These are phyloP conservation scores for Brachypalpus laphriformis DNA, from an alignment of 2,888 invertebrate species.

Conservation along the genomic window DNA sequence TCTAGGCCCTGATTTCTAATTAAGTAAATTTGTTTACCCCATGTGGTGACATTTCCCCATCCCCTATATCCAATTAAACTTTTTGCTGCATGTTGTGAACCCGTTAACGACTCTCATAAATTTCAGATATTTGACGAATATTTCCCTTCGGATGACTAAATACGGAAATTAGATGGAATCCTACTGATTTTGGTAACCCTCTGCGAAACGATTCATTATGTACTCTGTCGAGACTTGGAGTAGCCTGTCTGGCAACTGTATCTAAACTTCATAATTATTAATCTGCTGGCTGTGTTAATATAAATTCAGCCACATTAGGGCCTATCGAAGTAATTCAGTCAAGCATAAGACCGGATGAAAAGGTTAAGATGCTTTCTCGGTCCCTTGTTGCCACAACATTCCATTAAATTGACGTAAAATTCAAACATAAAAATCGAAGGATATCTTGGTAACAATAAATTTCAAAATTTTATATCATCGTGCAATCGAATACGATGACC, in stretches of 20 bases:
- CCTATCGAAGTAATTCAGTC: not conserved
- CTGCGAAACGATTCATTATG: not conserved
- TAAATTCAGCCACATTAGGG: not conserved
- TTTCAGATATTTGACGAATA: not conserved
- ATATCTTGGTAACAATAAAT: constrained; percentile 32
- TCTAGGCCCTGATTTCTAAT: too few relatives aligned
- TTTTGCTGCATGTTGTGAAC: not conserved
- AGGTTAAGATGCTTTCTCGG: not conserved
- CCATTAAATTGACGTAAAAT: constrained; percentile 40
- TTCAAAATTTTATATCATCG: constrained; percentile 18
- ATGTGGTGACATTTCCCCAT: too few relatives aligned
- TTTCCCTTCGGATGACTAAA: not conserved
- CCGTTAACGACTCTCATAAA: not conserved
- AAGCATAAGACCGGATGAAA: not conserved
- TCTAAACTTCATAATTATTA: not conserved
- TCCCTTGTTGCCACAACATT: constrained; percentile 1
- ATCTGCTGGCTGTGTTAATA: not conserved
- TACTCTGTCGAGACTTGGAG: not conserved
- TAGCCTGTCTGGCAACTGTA: not conserved
- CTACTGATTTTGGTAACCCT: not conserved
- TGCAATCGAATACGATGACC: constrained; percentile 1
- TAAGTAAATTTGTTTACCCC: too few relatives aligned
- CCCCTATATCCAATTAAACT: not conserved
- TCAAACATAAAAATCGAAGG: constrained; percentile 23
- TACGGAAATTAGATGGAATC: not conserved